Percentiles rank a stretch among this genome's conserved stretches.
Conservation (phyloP, 2,113 vertebrate species). For the Enhydra lutris region DNA sequence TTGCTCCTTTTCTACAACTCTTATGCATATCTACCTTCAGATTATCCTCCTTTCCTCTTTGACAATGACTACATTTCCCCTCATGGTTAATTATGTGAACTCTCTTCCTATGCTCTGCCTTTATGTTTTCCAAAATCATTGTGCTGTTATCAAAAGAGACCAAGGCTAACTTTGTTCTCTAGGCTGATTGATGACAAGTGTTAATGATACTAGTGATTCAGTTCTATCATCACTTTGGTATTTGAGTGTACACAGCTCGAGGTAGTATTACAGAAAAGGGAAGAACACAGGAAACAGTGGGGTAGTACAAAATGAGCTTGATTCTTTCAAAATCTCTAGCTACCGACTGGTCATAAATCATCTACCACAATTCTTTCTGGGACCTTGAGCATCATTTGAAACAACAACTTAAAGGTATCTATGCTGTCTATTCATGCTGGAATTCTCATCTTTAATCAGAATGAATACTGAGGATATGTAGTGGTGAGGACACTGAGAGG, state of each 20-base stretch:
- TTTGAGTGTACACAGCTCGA: background rate
- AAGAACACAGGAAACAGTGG: background rate
- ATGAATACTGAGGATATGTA: background rate
- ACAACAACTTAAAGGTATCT: background rate
- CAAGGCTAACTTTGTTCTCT: background rate
- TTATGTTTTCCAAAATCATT: conserved; percentile 12
- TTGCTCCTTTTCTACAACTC: background rate
- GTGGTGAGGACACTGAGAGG: background rate
- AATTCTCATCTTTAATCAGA: background rate
- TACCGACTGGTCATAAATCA: background rate
- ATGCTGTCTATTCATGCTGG: background rate
- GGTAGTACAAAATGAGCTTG: background rate
- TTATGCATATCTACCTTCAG: background rate
- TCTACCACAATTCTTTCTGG: background rate
- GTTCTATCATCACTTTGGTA: conserved; percentile 7
- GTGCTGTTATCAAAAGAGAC: background rate
- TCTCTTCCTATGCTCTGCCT: background rate
- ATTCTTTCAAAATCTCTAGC: background rate
- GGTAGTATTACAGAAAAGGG: background rate
- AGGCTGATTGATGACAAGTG: conserved; percentile 28
- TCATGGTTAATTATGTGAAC: background rate
- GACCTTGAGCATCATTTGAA: background rate
- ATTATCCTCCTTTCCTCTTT: background rate
- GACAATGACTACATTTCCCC: background rate
- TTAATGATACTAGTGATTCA: conserved; percentile 27